Percentiles rank a stretch among this genome's conserved stretches.
phyloP scores from a whole-genome alignment of 2,113 vertebrate genomes.

The Gasterosteus aculeatus region DNA sequence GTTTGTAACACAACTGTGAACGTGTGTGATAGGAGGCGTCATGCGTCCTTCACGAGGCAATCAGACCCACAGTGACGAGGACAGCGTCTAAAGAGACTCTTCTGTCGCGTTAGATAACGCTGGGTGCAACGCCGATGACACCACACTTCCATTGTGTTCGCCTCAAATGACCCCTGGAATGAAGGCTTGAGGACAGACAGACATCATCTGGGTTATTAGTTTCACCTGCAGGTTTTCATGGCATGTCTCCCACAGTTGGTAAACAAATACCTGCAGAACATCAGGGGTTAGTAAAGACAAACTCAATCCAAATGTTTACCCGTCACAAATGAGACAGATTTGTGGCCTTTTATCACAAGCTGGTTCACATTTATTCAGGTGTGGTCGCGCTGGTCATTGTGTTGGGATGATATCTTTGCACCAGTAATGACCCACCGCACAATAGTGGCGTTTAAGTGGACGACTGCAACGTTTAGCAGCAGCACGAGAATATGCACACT shows the following conservation, averaged over 20 bases:
- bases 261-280: not conserved
- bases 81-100: not conserved
- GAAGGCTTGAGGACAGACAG: constrained; percentile 3
- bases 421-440: not conserved
- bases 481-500: no score
- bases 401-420: not conserved
- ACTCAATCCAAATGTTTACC: not conserved
- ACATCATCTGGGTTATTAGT: not conserved
- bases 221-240: not conserved
- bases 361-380: constrained; percentile 25
- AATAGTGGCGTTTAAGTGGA: not conserved
- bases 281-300: not conserved
- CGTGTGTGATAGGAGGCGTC: not conserved
- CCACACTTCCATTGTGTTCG: not conserved
- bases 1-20: not conserved
- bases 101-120: not conserved
- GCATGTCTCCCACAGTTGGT: not conserved
- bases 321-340: not conserved
- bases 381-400: not conserved
- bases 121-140: not conserved
- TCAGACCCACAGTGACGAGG: not conserved
- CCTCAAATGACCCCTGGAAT: not conserved
- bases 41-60: not conserved
- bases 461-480: not conserved
- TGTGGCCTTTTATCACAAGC: not conserved